Percentiles rank a stretch among this genome's conserved stretches.
phyloP scores from a whole-genome alignment of 1,140 invertebrate species.

The Drosophila ficusphila region DNA sequence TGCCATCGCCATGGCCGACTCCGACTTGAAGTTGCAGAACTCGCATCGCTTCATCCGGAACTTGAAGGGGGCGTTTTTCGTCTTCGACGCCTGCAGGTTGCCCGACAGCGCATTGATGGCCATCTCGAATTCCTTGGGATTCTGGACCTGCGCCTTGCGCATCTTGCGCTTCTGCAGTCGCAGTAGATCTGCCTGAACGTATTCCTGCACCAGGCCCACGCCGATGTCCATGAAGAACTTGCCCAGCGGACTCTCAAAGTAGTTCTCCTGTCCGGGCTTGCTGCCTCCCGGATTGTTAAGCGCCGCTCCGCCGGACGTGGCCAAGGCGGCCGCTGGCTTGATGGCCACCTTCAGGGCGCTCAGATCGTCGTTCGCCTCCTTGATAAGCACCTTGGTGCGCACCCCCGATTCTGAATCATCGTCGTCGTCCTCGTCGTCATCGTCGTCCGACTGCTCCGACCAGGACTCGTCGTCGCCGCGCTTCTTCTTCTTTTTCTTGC shows the following conservation, averaged over 20 bases:
- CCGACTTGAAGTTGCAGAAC: slow-evolving; percentile 96
- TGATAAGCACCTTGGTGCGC: slow-evolving; percentile 85
- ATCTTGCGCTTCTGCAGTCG: slow-evolving; percentile 93
- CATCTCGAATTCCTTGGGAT: slow-evolving; percentile 89
- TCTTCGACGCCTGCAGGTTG: slow-evolving; percentile 94
- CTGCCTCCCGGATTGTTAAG: slow-evolving; percentile 17
- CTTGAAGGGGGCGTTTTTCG: slow-evolving; percentile 94
- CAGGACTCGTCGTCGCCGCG: slow-evolving; percentile 82
- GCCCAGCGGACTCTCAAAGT: slow-evolving; percentile 94
- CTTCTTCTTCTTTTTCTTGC: slow-evolving; percentile 81
- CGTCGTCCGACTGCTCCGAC: slow-evolving; percentile 84
- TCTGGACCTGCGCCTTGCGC: slow-evolving; percentile 86
- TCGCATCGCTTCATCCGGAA: slow-evolving; percentile 93
- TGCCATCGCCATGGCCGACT: slow-evolving; percentile 93
- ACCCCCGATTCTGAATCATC: slow-evolving; percentile 85
- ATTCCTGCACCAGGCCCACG: slow-evolving; percentile 95
- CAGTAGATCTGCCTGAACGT: slow-evolving; percentile 95
- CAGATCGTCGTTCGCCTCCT: slow-evolving; percentile 85
- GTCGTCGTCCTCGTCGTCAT: slow-evolving; percentile 86
- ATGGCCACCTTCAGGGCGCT: slow-evolving; percentile 85
- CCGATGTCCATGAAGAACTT: slow-evolving; percentile 97
- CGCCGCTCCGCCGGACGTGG: slow-evolving; percentile 67
- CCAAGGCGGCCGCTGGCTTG: slow-evolving; percentile 83
- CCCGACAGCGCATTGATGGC: slow-evolving; percentile 92
- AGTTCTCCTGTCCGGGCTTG: slow-evolving; percentile 84